These are phyloP conservation scores for Nebria salina DNA, from an alignment of 2,888 invertebrate genomes.

Conservation along the genomic window DNA sequence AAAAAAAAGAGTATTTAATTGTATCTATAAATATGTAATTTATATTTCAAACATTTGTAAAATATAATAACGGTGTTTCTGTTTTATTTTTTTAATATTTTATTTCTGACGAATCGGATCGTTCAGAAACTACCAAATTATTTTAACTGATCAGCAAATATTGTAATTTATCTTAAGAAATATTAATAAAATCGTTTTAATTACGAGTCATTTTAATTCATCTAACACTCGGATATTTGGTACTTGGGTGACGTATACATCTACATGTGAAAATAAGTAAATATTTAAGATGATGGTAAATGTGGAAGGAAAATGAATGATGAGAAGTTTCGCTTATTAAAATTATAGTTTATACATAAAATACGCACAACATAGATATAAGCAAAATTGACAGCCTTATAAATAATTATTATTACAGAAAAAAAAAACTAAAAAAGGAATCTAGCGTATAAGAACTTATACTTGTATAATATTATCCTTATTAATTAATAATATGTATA, in stretches of 20 bases:
- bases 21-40: background rate
- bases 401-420: slow-evolving; percentile 44
- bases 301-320: background rate
- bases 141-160: background rate
- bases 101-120: background rate
- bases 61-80: background rate
- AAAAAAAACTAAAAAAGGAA: slow-evolving; percentile 20
- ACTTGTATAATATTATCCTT: slow-evolving; percentile 26
- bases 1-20: background rate
- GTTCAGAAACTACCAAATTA: background rate
- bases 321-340: slow-evolving; percentile 40
- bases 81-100: background rate
- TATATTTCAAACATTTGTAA: too few species aligned
- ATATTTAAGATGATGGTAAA: background rate
- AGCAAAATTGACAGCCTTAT: slow-evolving; percentile 48
- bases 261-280: background rate
- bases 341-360: slow-evolving; percentile 47
- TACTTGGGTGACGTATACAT: too few species aligned
- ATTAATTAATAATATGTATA: slow-evolving; percentile 42
- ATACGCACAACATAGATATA: slow-evolving; percentile 47
- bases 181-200: too few species aligned
- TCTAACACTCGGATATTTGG: too few species aligned
- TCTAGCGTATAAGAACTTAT: slow-evolving; percentile 42
- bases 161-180: too few species aligned
- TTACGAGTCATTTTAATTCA: too few species aligned